A percentile compares a stretch with the other conserved stretches of the same genome.
These are phyloP conservation scores for Dermochelys coriacea DNA, from an alignment of 2,797 vertebrate genomes.

Conservation along the genomic window DNA sequence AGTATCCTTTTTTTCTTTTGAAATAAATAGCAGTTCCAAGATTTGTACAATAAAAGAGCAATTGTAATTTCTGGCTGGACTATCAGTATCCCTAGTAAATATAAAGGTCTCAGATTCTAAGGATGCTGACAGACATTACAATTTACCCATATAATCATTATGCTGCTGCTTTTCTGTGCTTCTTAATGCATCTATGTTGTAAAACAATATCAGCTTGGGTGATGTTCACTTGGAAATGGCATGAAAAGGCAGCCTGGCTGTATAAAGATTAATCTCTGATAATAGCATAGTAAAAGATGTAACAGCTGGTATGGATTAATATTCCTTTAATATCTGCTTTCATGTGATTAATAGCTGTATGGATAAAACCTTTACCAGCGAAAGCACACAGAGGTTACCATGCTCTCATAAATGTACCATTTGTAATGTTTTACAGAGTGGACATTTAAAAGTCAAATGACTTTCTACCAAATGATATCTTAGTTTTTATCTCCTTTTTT, in stretches of 20 bases:
- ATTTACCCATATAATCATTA: not conserved
- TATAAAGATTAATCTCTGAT: conserved; percentile 85
- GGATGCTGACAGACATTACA: not conserved
- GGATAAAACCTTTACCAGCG: conserved; percentile 69
- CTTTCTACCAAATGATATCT: not conserved
- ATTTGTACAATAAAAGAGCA: not conserved
- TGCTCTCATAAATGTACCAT: conserved; percentile 47
- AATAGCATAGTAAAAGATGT: conserved; percentile 83
- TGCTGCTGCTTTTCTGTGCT: not conserved
- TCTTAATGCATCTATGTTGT: not conserved
- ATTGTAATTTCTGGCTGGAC: not conserved
- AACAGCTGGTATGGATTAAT: conserved; percentile 86
- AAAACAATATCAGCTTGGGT: conserved; percentile 12
- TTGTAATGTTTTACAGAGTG: not conserved
- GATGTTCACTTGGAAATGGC: conserved; percentile 59
- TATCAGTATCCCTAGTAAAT: not conserved
- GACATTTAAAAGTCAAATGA: not conserved
- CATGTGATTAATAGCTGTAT: conserved; percentile 88
- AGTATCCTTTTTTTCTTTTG: not conserved
- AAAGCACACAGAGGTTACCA: conserved; percentile 57
- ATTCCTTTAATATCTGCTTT: conserved; percentile 86
- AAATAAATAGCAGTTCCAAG: not conserved
- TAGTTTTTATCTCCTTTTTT: not conserved
- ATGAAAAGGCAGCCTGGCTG: conserved; percentile 72
- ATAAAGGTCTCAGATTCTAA: not conserved